phyloP scores from a whole-genome alignment of 2,888 invertebrate genomes.

The Drosophila nr. medialis region DNA sequence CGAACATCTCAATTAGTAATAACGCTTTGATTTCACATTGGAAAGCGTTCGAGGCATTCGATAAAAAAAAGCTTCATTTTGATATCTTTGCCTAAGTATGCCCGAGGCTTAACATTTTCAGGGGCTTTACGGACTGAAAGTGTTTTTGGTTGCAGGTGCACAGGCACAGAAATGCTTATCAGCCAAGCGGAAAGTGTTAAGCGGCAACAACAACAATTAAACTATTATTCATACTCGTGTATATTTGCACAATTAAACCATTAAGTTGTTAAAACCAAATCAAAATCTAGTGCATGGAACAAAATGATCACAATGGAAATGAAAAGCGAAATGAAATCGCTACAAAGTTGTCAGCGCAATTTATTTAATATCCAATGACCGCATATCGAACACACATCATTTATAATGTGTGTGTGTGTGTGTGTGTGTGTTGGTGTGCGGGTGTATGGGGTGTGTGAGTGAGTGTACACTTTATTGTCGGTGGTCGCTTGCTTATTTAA shows the following conservation, averaged over 20 bases:
- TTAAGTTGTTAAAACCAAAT: constrained; percentile 81
- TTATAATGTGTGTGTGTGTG: not conserved
- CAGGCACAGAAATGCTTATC: constrained; percentile 30
- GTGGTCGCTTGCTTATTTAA: constrained; percentile 23
- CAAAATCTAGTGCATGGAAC: constrained; percentile 41
- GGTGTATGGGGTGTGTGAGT: not conserved
- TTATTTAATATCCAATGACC: constrained; percentile 46
- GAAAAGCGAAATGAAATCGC: constrained; percentile 37
- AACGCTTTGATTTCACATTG: not conserved
- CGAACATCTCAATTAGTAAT: constrained; percentile 25
- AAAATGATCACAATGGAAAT: constrained; percentile 41
- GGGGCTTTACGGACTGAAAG: constrained; percentile 7
- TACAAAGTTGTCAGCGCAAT: constrained; percentile 36
- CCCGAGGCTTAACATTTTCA: constrained; percentile 40
- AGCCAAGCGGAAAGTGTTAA: constrained; percentile 67
- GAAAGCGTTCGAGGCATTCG: not conserved
- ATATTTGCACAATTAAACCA: constrained; percentile 64
- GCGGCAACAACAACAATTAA: constrained; percentile 20
- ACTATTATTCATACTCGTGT: constrained; percentile 15
- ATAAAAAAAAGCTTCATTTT: constrained; percentile 21
- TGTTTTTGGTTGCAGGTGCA: constrained; percentile 9
- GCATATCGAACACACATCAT: constrained; percentile 29
- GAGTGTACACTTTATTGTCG: constrained; percentile 19
- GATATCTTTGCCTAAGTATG: constrained; percentile 19
- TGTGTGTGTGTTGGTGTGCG: not conserved